Evolutionary conservation across 2,113 vertebrate species (phyloP).

Genomic region (Stigmatopora nigra): DNA sequence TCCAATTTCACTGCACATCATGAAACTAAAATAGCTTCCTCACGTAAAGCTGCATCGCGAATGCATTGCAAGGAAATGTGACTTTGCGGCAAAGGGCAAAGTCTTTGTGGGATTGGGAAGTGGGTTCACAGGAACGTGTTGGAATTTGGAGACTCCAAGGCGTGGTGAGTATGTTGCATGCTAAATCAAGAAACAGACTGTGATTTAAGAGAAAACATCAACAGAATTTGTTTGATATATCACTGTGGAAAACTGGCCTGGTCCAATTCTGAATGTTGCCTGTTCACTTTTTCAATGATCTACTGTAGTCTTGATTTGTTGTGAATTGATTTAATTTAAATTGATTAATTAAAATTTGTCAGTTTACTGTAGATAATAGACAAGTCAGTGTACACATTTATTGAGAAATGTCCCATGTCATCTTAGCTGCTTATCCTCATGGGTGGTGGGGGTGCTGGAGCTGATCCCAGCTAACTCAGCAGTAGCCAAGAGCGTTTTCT

Average conservation of each 20-base stretch:
- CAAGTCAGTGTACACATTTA: no score
- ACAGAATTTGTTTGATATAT: not conserved
- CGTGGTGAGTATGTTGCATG: not conserved
- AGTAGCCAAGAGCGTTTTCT: no score
- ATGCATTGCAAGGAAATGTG: conserved; percentile 31
- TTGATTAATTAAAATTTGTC: no score
- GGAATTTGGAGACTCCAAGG: conserved; percentile 4
- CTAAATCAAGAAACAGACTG: not conserved
- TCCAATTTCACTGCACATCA: conserved; percentile 56
- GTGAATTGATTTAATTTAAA: no score
- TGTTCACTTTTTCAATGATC: not conserved
- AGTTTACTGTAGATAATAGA: no score
- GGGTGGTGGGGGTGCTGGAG: no score
- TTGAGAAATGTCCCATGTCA: no score
- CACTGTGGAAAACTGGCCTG: not conserved
- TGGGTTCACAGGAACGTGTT: not conserved
- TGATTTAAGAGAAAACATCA: not conserved
- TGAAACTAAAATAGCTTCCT: conserved; percentile 52
- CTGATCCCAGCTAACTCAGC: no score
- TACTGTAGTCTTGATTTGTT: not conserved
- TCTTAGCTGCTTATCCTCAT: no score
- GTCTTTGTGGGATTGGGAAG: not conserved
- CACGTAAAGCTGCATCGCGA: conserved; percentile 35
- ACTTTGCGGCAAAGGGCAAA: conserved; percentile 1
- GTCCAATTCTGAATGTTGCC: not conserved